Evolutionary conservation across 2,888 invertebrate genomes (phyloP).

Genomic region (Apamea anceps): DNA sequence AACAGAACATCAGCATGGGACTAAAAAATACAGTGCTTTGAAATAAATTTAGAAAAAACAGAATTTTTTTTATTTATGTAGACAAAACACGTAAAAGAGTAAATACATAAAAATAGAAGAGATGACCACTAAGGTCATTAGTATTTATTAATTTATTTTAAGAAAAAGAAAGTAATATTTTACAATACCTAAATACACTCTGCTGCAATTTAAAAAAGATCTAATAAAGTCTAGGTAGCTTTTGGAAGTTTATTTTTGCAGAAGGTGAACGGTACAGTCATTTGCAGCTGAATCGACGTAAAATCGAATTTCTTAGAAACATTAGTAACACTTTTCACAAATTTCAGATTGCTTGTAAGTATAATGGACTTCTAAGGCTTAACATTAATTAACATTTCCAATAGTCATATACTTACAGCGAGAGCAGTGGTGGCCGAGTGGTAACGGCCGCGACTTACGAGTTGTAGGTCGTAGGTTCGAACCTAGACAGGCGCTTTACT

Average conservation of each 20-base stretch:
- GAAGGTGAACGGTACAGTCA: conserved; percentile 21
- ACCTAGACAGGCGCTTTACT: background rate
- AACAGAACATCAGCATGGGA: background rate
- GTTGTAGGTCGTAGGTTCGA: background rate
- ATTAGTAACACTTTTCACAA: conserved; percentile 41
- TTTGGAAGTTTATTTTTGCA: conserved; percentile 20
- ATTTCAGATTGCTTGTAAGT: conserved; percentile 11
- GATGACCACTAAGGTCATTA: too few relatives aligned
- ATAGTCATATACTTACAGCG: background rate
- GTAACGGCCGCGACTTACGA: background rate
- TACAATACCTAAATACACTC: background rate
- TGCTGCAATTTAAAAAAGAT: conserved; percentile 21
- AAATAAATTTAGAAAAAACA: background rate
- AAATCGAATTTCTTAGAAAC: conserved; percentile 43
- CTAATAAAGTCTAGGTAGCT: conserved; percentile 18
- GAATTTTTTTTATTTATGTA: too few relatives aligned
- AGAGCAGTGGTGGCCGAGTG: background rate
- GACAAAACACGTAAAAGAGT: too few relatives aligned
- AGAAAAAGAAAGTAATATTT: background rate
- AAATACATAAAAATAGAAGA: too few relatives aligned
- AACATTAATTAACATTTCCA: background rate
- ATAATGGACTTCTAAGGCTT: background rate
- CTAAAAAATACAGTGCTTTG: background rate
- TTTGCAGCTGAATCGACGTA: background rate
- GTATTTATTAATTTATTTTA: background rate